Evolutionary conservation across 1,140 invertebrate species (phyloP).

Genomic region (Mylabris phalerata): DNA sequence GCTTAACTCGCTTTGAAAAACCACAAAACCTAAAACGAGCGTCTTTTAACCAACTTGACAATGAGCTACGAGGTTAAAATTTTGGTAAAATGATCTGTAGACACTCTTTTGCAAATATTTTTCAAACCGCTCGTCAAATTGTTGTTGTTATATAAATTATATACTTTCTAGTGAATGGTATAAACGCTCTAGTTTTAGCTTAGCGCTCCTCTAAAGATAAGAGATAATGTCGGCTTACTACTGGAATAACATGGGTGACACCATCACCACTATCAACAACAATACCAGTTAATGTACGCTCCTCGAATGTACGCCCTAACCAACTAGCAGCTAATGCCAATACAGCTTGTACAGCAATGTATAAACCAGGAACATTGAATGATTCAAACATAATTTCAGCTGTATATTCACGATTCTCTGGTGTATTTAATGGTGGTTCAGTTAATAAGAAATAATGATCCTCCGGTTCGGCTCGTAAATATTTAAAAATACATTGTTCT

Average conservation of each 20-base stretch:
- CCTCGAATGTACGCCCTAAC: slow-evolving; percentile 81
- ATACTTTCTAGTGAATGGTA: no score
- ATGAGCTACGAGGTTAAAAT: not conserved
- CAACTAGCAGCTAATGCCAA: slow-evolving; percentile 96
- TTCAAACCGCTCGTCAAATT: not conserved
- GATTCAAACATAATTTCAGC: slow-evolving; percentile 99
- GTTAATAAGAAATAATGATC: slow-evolving; percentile 99
- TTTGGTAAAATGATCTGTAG: not conserved
- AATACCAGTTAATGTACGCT: slow-evolving; percentile 91
- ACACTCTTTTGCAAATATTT: not conserved
- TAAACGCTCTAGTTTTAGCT: no score
- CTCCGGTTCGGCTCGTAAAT: slow-evolving; percentile 95
- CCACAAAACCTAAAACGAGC: no score
- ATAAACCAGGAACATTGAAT: slow-evolving; percentile 98
- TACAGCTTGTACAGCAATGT: slow-evolving; percentile 97
- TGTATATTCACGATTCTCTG: slow-evolving; percentile 98
- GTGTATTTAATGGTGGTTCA: slow-evolving; percentile 98
- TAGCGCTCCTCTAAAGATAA: no score
- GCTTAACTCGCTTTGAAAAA: no score
- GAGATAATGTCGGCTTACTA: slow-evolving; percentile 52
- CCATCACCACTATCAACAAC: slow-evolving; percentile 99
- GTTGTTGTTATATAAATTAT: no score
- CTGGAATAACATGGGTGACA: slow-evolving; percentile 99
- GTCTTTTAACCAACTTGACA: no score
- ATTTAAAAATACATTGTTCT: slow-evolving; percentile 99